Evolutionary conservation across 2,797 vertebrate genomes (phyloP).

Genomic region (Vireo griseus): DNA sequence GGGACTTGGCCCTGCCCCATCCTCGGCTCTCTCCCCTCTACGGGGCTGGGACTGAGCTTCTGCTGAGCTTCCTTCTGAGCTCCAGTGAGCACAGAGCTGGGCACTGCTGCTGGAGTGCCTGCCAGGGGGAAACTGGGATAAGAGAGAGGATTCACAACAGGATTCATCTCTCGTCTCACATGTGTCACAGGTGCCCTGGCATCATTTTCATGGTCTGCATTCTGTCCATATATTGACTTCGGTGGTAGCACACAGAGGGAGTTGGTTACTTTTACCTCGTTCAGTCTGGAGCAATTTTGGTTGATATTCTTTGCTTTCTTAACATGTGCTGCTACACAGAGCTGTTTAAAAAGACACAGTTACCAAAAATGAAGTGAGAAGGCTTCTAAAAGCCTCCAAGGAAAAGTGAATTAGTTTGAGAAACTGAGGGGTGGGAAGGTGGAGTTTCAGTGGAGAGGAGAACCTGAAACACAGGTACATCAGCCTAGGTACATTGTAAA

Average conservation of each 20-base stretch:
- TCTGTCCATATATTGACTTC: neutral
- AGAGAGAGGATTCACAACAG: neutral
- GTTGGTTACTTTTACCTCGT: neutral
- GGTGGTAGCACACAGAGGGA: neutral
- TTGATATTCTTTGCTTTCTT: neutral
- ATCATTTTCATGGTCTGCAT: rapidly evolving
- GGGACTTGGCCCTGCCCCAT: neutral
- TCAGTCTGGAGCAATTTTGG: neutral
- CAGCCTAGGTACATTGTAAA: neutral
- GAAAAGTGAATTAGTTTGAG: neutral
- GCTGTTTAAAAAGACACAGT: neutral
- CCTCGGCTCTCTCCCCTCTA: neutral
- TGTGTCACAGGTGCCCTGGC: rapidly evolving
- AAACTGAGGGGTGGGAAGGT: neutral
- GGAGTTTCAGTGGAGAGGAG: neutral
- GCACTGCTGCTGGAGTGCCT: neutral
- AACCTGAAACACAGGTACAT: neutral
- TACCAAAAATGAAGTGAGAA: neutral
- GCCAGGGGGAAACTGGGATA: rapidly evolving
- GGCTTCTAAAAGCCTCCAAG: neutral
- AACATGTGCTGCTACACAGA: neutral
- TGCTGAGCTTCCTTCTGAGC: neutral
- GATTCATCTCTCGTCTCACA: neutral
- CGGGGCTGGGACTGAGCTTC: neutral
- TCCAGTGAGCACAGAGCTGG: neutral